Evolutionary conservation across 2,797 vertebrate genomes (phyloP).

Genomic region (Artibeus jamaicensis): DNA sequence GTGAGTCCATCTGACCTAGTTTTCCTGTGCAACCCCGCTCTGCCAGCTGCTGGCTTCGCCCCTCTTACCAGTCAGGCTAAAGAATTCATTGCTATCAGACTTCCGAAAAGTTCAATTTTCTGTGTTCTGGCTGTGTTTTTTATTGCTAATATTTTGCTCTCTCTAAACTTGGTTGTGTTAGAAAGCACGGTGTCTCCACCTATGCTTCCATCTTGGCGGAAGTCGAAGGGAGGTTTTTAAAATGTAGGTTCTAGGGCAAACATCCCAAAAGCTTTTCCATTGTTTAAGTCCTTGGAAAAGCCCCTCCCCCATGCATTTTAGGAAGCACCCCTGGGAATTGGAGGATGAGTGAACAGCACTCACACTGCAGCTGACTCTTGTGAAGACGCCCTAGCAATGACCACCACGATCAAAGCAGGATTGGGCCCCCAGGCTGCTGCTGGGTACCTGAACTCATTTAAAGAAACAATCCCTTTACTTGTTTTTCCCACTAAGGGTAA

Average conservation of each 20-base stretch:
- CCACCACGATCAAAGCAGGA: neutral
- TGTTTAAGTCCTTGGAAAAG: neutral
- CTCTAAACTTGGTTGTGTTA: too few species aligned
- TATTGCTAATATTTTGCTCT: too few species aligned
- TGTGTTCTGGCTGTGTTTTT: too few species aligned
- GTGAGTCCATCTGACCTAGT: too few species aligned
- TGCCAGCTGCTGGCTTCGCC: too few species aligned
- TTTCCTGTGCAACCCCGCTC: too few species aligned
- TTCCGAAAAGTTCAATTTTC: too few species aligned
- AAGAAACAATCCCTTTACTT: neutral
- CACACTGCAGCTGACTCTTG: neutral
- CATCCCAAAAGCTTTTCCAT: neutral
- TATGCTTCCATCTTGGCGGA: too few species aligned
- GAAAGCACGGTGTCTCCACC: too few species aligned
- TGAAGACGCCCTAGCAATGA: neutral
- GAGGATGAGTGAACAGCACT: rapidly evolving
- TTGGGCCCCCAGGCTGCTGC: neutral
- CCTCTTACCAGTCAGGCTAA: too few species aligned
- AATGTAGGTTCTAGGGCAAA: neutral
- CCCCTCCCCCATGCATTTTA: neutral
- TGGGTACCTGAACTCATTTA: neutral
- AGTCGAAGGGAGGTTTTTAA: neutral
- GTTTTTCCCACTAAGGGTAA: neutral
- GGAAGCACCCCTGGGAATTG: neutral
- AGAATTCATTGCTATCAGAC: too few species aligned